These are phyloP conservation scores for Beroe forskalii DNA, from an alignment of 37 sponge, comb jelly and placozoan species.

Conservation along the genomic window DNA sequence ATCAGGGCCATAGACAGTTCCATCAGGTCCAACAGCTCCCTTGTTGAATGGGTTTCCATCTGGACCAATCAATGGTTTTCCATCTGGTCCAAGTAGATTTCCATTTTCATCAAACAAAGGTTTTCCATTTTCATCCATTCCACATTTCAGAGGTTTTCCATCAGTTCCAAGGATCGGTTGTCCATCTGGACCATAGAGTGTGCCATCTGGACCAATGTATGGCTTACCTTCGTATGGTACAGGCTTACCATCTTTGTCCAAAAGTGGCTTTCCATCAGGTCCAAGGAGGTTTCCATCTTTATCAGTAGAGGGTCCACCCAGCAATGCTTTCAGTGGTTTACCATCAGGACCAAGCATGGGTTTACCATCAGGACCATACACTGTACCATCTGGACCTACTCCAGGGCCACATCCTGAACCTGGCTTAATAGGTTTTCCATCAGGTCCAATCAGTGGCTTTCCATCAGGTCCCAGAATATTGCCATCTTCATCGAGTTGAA, in stretches of 20 bases:
- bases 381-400: constrained; percentile 56
- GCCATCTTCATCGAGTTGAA: constrained; percentile 16
- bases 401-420: constrained; percentile 53
- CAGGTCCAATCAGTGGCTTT: constrained; percentile 59
- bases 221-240: constrained; percentile 45
- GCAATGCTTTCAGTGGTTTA: constrained; percentile 39
- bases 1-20: constrained; percentile 40
- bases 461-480: constrained; percentile 60
- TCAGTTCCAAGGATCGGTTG: constrained; percentile 53
- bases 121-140: constrained; percentile 8
- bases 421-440: constrained; percentile 58
- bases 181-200: constrained; percentile 44
- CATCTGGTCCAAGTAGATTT: constrained; percentile 53
- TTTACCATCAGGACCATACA: constrained; percentile 62
- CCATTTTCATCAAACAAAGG: constrained; percentile 57
- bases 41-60: constrained; percentile 63
- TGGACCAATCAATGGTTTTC: constrained; percentile 36
- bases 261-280: constrained; percentile 60
- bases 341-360: constrained; percentile 52
- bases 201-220: constrained; percentile 57
- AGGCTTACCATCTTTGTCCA: constrained; percentile 58
- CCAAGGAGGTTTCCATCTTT: constrained; percentile 57
- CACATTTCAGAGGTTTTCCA: constrained; percentile 41
- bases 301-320: constrained; percentile 17
- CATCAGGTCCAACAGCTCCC: constrained; percentile 60